Evolutionary conservation across 2,888 invertebrate species (phyloP).

Genomic region (Geotrupes spiniger): DNA sequence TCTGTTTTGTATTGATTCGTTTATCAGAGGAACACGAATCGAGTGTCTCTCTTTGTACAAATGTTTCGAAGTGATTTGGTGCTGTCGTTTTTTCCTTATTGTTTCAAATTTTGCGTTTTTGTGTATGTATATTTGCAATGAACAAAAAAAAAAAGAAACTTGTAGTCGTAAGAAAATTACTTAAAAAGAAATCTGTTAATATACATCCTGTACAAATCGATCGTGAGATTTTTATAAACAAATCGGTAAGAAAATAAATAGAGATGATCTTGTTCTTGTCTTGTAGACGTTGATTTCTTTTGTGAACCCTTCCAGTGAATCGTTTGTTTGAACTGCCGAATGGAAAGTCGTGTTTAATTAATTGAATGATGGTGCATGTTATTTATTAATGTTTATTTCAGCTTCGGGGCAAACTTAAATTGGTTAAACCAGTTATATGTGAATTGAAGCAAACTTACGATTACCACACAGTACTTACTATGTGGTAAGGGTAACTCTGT

Average conservation of each 20-base stretch:
- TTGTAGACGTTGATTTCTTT: slow-evolving; percentile 1
- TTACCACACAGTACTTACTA: too few species aligned
- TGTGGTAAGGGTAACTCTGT: too few species aligned
- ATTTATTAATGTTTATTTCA: too few species aligned
- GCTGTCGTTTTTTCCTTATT: slow-evolving; percentile 10
- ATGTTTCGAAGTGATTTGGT: slow-evolving; percentile 12
- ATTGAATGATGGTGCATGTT: too few species aligned
- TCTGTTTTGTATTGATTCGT: slow-evolving; percentile 12
- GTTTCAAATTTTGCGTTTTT: slow-evolving; percentile 7
- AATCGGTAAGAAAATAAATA: slow-evolving; percentile 21
- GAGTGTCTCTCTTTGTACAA: slow-evolving; percentile 11
- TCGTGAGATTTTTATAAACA: slow-evolving; percentile 20
- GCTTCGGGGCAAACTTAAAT: too few species aligned
- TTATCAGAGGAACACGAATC: slow-evolving; percentile 1
- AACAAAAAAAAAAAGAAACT: slow-evolving; percentile 5
- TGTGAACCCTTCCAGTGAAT: neutral
- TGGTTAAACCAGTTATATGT: too few species aligned
- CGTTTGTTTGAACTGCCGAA: too few species aligned
- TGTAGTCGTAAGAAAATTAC: slow-evolving; percentile 8
- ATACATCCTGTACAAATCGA: slow-evolving; percentile 18
- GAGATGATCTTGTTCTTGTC: slow-evolving; percentile 12
- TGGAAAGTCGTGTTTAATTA: too few species aligned
- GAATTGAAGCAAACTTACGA: too few species aligned
- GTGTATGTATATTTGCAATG: slow-evolving; percentile 14
- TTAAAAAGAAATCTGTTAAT: slow-evolving; percentile 17